Conservation (phyloP, 2,888 invertebrate species). For the Sarcophaga rosellei region DNA sequence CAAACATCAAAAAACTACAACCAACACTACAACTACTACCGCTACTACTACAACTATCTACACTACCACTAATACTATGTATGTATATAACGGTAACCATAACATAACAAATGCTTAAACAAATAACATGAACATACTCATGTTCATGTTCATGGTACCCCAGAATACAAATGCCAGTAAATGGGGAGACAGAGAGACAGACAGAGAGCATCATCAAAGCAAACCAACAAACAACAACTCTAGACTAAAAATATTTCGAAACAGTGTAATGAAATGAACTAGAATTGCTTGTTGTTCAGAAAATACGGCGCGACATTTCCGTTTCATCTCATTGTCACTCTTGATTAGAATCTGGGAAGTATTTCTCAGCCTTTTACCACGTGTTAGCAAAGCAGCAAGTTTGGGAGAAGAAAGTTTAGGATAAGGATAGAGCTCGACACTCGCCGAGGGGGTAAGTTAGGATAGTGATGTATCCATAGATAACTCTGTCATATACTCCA, state of each 20-base stretch:
- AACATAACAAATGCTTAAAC: neutral
- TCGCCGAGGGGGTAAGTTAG: no score
- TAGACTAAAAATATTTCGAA: neutral
- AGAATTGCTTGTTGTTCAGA: no score
- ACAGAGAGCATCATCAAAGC: neutral
- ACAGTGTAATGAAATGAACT: neutral
- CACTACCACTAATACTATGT: neutral
- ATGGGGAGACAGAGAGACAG: neutral
- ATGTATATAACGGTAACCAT: neutral
- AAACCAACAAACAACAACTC: neutral
- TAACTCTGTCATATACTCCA: no score
- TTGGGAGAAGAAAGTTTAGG: no score
- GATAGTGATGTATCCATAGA: no score
- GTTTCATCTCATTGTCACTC: no score
- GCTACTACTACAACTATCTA: neutral
- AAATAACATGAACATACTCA: constrained; percentile 10
- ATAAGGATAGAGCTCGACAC: no score
- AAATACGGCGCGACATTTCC: no score
- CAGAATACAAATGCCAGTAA: neutral
- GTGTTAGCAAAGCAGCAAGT: no score
- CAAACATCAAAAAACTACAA: neutral
- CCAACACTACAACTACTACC: neutral
- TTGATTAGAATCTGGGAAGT: no score
- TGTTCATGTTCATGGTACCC: neutral
- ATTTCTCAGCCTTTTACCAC: no score